Evolutionary conservation across 2,888 invertebrate species (phyloP), one percentile per base, ranked within the genome.

Genomic region (Notodonta dromedarius): DNA sequence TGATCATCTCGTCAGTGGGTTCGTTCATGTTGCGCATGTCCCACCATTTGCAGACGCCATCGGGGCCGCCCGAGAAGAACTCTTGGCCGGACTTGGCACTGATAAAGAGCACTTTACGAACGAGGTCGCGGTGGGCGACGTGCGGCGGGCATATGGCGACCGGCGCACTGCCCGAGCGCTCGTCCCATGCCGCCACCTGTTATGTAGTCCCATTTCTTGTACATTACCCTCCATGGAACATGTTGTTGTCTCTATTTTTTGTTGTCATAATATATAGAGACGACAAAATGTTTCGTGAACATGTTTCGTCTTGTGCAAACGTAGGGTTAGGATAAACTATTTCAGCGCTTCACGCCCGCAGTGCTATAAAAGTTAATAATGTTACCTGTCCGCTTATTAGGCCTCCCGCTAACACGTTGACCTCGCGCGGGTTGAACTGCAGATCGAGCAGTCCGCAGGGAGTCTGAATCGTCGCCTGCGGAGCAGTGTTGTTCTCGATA

Each of bases 61-160:
- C 99, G 1, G 97, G 96, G 0, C 98, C 97, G 0, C 97, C 95
- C 0, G 98, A 98, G 89, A 98, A 98, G 84, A 98, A 98, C 85
- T 99, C 99, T 0, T 96, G 96, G 0, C 98, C 98, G 0, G 97
- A 97, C 90, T 99, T 99, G 0, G 98, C 97, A 83, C 97, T 97
- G 61, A 98, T 96, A 97, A 98, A 99, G 0, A 97, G 87, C 7
- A 98, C 96, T 69, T 96, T 96, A 69, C 96, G 95, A 6, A 97
- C 98, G 0, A 97, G 95, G 89, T 99, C 98, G 39, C 96, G 94
- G 84, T 99, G 99, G 61, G 98, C 97, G 57, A 95, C 94, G 82
- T 98, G 97, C 42, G 97, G 95, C 2, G 96, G 94, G 71, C 97
- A 96, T 57, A 94, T 88, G 71, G 95, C 96, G 0, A 96, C 95